These are phyloP conservation scores for Cricetomys ansorgei DNA, from an alignment of 2,113 vertebrate species.

Conservation along the genomic window DNA sequence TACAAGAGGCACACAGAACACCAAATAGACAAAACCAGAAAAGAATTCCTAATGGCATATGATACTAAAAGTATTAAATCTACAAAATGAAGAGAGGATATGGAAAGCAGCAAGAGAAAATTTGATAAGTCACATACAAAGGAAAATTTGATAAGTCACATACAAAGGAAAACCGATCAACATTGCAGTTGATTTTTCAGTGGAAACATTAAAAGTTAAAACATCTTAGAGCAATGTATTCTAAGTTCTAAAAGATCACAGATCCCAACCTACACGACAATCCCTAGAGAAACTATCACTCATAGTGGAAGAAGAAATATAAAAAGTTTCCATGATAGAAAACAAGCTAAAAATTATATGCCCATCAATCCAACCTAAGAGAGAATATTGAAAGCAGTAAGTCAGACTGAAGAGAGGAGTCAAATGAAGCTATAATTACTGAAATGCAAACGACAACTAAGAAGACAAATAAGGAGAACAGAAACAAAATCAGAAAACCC, in stretches of 20 bases:
- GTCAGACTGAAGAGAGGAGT: background rate
- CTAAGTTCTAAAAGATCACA: background rate
- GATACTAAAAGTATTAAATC: background rate
- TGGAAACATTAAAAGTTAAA: background rate
- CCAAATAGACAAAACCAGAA: background rate
- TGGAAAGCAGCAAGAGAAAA: background rate
- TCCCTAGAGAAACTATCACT: background rate
- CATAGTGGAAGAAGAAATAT: background rate
- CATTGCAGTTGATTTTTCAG: background rate
- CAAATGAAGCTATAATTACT: background rate
- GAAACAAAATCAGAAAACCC: background rate
- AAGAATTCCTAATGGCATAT: background rate
- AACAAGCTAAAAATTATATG: background rate
- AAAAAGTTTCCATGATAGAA: background rate
- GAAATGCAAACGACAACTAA: background rate
- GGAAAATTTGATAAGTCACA: background rate
- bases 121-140: background rate
- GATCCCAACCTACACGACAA: too few relatives aligned
- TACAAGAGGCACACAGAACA: background rate
- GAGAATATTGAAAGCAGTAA: background rate
- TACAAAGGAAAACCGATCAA: background rate
- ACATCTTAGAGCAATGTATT: background rate
- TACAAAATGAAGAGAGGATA: background rate
- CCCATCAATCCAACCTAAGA: background rate
- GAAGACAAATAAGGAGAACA: background rate